Base-by-base conservation (phyloP, 1,140 invertebrate genomes). In the Gyrodactylus bullatarudis region DNA sequence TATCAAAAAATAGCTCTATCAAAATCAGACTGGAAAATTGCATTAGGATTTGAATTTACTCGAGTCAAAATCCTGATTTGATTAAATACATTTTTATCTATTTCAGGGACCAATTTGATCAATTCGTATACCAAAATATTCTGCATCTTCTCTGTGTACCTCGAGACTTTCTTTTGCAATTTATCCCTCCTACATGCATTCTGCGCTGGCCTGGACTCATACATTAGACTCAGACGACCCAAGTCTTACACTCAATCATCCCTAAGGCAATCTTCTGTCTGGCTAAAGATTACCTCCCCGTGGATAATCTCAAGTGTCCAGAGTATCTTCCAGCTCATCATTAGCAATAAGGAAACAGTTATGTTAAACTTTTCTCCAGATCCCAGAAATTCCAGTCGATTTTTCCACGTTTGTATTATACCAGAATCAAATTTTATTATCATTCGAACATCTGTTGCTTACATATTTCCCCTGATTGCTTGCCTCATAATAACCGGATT, bases 101-200 rank as follows among this genome's bases (percentile, higher is more conserved):
- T n/a, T 54, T 54, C 34, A 54, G 34, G 34, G 8, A 54, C 34
- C 34, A 54, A n/a, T 54, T n/a, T 54, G 34, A 54, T 54, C 34
- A 54, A n/a, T 54, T 54, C 34, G n/a, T 54, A 16, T n/a, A 54
- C 34, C 8, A 8, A n/a, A n/a, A 54, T 71, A 8, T 71, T 25
- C n/a, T 71, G 70, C 24, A 23, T 71, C 1, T 71, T 24, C 24
- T 24, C 21, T 26, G 21, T 24, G 1, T 23, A 20, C 23, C 21
- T 71, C 21, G 24, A 71, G 21, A 71, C 70, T 1, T 71, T 71
- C 24, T 25, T 71, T 2, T 71, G 70, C 24, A 71, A 71, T 71
- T n/a, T 71, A 24, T 21, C 70, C 1, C 24, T 71, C 24, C 70
- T 71, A 20, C 70, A 71, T 26, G 70, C 24, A 24, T 24, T 71